A percentile compares a stretch with the other conserved stretches of the same genome.
Conservation (phyloP, 64 coral and sea anemone species). For the Platygyra sinensis region DNA sequence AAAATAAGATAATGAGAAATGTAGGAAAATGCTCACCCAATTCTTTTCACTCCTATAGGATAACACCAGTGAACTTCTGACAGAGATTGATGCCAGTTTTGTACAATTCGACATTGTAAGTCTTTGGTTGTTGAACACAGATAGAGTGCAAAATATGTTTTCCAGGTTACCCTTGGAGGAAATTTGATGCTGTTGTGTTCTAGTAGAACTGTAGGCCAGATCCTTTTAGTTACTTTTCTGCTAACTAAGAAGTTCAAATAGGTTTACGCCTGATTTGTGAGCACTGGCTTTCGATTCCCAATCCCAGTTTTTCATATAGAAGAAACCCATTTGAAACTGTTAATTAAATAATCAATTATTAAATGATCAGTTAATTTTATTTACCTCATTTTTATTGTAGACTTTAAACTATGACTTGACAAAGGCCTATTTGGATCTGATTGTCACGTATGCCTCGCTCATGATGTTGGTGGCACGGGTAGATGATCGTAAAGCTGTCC, state of each 20-base stretch:
- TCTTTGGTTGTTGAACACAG: not conserved
- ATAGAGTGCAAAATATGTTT: not conserved
- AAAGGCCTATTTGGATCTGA: slow-evolving; percentile 96
- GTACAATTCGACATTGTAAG: slow-evolving; percentile 99
- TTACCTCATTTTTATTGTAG: slow-evolving; percentile 49
- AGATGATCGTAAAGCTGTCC: slow-evolving; percentile 94
- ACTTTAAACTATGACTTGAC: slow-evolving; percentile 92
- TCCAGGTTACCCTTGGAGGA: too few species aligned
- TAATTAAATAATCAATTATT: too few species aligned
- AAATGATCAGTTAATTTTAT: not conserved
- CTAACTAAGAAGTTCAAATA: too few species aligned
- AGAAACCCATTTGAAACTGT: too few species aligned
- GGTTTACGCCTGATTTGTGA: too few species aligned
- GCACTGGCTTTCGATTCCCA: too few species aligned
- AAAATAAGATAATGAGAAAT: too few species aligned
- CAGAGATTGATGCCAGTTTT: slow-evolving; percentile 99
- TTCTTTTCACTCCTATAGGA: slow-evolving; percentile 55
- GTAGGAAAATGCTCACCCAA: too few species aligned
- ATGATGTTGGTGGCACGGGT: slow-evolving; percentile 91
- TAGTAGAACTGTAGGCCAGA: too few species aligned
- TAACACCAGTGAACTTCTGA: slow-evolving; percentile 92
- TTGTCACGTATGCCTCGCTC: slow-evolving; percentile 83
- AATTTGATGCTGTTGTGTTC: too few species aligned
- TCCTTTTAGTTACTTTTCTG: too few species aligned
- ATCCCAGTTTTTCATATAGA: too few species aligned